phyloP scores from a whole-genome alignment of 2,888 invertebrate genomes.

The Pterostichus niger region DNA sequence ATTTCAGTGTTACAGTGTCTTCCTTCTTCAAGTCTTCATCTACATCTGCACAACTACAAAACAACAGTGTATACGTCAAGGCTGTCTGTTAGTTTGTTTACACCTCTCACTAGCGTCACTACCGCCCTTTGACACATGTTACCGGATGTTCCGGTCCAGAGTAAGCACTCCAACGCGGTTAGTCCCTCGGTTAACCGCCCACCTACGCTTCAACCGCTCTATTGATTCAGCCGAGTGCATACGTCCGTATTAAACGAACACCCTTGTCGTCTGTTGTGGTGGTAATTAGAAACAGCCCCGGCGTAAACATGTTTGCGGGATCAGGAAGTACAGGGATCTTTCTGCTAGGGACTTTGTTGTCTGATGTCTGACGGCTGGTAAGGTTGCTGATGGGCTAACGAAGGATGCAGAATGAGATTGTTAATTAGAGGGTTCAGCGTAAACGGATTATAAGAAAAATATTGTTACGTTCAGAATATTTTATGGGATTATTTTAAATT shows the following conservation, averaged over 20 bases:
- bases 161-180: conserved; percentile 32
- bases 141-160: conserved; percentile 23
- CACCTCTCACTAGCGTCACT: conserved; percentile 36
- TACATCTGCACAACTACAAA: not conserved
- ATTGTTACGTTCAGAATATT: not conserved
- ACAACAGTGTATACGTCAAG: not conserved
- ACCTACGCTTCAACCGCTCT: conserved; percentile 5
- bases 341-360: conserved; percentile 1
- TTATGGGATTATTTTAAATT: conserved; percentile 8
- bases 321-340: not conserved
- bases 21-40: not conserved
- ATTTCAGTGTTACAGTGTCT: not conserved
- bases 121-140: conserved; percentile 54
- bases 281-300: conserved; percentile 15
- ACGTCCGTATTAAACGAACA: conserved; percentile 1
- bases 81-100: conserved; percentile 50
- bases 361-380: not conserved
- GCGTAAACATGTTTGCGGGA: conserved; percentile 20
- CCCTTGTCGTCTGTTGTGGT: conserved; percentile 9
- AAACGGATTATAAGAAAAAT: conserved; percentile 10
- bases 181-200: conserved; percentile 22
- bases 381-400: not conserved
- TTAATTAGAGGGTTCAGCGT: not conserved
- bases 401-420: conserved; percentile 11
- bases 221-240: conserved; percentile 27